Base-by-base conservation (phyloP, 2,113 vertebrate genomes). In the Synodontis membranacea region DNA sequence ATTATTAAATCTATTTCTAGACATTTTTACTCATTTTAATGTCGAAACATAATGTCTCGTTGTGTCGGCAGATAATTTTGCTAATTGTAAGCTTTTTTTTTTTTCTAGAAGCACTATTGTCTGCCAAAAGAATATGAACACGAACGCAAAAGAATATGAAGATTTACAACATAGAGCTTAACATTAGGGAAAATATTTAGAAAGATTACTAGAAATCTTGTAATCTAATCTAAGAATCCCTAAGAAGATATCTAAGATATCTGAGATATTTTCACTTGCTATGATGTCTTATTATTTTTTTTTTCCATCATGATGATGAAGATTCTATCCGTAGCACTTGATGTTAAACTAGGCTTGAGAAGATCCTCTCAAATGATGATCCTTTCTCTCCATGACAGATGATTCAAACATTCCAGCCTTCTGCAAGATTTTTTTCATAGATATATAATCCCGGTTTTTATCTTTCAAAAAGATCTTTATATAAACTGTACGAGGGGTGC, bases 371-470 rank as follows among this genome's bases (percentile, higher is more conserved):
- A 68, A 68, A 88, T 82, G 62, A 87, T 90, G 74, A 86, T 37
- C 37, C 70, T 79, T 86, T 52, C 66, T 87, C 56, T 87, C 52
- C 86, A 89, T 86, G 85, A 87, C 83, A 82, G 80, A 88, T 70
- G 89, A 86, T 91, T 83, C 64, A 87, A 93, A 92, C 92, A 92
- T 93, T 94, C 92, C 92, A 93, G 92, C 31, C 34, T 80, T 56
- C 88, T 91, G 93, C 92, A 92, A 93, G 92, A 93, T 92, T 91
- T 92, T 92, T 89, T 91, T 11, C n/a, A 50, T 52, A 31, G 31
- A 50, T 4, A 48, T 52, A 34, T 37, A 78, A 89, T 91, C 89
- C 89, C 91, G 91, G 91, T 91, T 89, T 92, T 89, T 66, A 89
- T 86, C 89, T 92, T 89, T 92, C 91, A 88, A 91, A 92, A 92